Base-by-base conservation (phyloP, 1,140 invertebrate genomes). In the Aphelenchoides besseyi region DNA sequence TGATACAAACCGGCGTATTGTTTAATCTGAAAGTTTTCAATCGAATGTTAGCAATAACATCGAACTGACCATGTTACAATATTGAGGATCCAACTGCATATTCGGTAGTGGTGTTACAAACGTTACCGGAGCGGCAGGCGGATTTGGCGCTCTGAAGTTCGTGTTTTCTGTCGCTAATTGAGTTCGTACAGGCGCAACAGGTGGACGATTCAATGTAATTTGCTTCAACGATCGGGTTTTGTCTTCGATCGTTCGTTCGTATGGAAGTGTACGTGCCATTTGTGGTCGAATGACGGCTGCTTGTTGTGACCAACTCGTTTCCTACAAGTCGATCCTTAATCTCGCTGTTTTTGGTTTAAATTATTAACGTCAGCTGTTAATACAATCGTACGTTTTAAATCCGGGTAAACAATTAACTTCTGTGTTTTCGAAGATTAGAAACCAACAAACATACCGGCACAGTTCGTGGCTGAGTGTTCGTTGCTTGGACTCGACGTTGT, bases 1-100 rank as follows among this genome's bases (percentile, higher is more conserved):
- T 72, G 74, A 66, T 81, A 81, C 37, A 76, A 72, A 23, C 48
- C 66, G 8, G 79, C 75, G 59, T 82, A 82, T 26, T 73, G 72
- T 62, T 75, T 74, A 62, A 81, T 73, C 80, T 81, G 59, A 18
- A 81, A 70, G 55, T 29, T 59, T 5, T 33, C 16, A 8, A 8
- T 59, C 5, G 23, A 23, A 8, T 59, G 5, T 59, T 23, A 28
- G 18, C 18, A 8, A 18, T 59, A 41, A n/a, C n/a, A 8, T 59
- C 5, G 55, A 5, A 12, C 55, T 59, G 5, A 59, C 55, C 55
- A 59, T 59, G 26, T 59, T 28, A 33, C 55, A 59, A 33, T 59
- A 59, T 33, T 33, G 5, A 5, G 5, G 26, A 23, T 5, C 5
- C 55, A 59, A 33, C 32, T 59, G 5, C 55, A 59, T 59, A 28